Evolutionary conservation across 1,140 invertebrate genomes (phyloP).

Genomic region (Heliconius melpomene): DNA sequence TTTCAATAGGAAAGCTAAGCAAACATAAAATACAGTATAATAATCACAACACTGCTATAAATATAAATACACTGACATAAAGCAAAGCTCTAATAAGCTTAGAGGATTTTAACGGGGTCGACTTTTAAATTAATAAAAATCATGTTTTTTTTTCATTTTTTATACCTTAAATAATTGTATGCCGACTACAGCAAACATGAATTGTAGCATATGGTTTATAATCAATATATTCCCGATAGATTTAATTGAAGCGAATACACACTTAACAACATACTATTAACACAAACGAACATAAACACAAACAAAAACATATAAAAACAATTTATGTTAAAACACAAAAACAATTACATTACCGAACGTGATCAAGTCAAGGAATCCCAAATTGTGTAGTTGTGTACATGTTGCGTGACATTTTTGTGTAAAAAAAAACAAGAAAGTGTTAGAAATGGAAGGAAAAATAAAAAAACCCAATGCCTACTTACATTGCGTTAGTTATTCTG

Average conservation of each 20-base stretch:
- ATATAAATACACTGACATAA: slow-evolving; percentile 28
- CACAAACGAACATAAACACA: slow-evolving; percentile 23
- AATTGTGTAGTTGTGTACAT: slow-evolving; percentile 56
- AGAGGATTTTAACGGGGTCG: not conserved
- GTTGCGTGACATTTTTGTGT: slow-evolving; percentile 60
- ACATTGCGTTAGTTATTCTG: slow-evolving; percentile 59
- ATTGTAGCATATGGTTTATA: slow-evolving; percentile 98
- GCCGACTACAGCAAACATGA: slow-evolving; percentile 99
- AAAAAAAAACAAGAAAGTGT: slow-evolving; percentile 59
- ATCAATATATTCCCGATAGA: slow-evolving; percentile 99
- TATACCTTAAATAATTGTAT: slow-evolving; percentile 99
- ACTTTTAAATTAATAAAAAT: not conserved
- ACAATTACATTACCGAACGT: slow-evolving; percentile 65
- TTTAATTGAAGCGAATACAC: slow-evolving; percentile 99
- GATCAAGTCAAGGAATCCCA: slow-evolving; percentile 60
- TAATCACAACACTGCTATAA: slow-evolving; percentile 37
- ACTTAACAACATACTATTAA: slow-evolving; percentile 97
- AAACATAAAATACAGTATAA: slow-evolving; percentile 41
- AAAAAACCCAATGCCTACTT: slow-evolving; percentile 56
- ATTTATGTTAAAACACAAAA: slow-evolving; percentile 46
- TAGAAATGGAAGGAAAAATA: slow-evolving; percentile 44
- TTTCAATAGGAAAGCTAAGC: slow-evolving; percentile 45
- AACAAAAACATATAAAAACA: slow-evolving; percentile 41
- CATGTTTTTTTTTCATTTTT: not conserved
- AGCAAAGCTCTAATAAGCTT: slow-evolving; percentile 10